These are phyloP conservation scores for Spheniscus mendiculus DNA, from an alignment of 2,113 vertebrate species.

Conservation along the genomic window DNA sequence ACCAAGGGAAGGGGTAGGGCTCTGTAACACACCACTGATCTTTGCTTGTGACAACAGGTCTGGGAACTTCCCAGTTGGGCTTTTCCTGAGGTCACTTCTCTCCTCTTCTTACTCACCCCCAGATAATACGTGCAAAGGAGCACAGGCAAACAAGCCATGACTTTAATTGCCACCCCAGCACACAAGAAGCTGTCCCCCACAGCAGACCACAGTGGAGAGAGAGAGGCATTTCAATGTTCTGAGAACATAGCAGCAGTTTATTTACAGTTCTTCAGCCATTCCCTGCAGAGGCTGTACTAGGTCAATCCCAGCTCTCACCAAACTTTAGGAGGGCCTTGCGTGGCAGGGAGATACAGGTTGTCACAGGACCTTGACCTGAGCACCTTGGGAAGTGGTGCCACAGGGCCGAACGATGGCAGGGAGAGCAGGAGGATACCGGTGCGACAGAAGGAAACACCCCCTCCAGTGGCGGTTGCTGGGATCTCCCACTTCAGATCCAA, in stretches of 20 bases:
- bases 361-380: not conserved
- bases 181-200: not conserved
- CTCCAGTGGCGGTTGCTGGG: not conserved
- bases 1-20: not conserved
- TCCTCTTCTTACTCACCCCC: not conserved
- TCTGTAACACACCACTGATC: not conserved
- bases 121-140: not conserved
- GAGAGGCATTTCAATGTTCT: not conserved
- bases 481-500: not conserved
- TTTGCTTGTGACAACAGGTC: not conserved
- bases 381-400: not conserved
- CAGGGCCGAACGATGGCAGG: fast-evolving
- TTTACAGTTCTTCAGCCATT: constrained; percentile 12
- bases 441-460: not conserved
- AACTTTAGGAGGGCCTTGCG: not conserved
- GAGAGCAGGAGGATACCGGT: not conserved
- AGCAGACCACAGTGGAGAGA: not conserved
- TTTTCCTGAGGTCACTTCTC: not conserved
- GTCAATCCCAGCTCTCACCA: not conserved
- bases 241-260: not conserved
- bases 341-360: not conserved
- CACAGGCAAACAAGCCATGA: not conserved
- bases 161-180: not conserved
- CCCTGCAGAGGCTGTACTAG: not conserved
- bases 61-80: not conserved